Conservation (phyloP, 2,797 vertebrate species). For the Pygocentrus nattereri region DNA sequence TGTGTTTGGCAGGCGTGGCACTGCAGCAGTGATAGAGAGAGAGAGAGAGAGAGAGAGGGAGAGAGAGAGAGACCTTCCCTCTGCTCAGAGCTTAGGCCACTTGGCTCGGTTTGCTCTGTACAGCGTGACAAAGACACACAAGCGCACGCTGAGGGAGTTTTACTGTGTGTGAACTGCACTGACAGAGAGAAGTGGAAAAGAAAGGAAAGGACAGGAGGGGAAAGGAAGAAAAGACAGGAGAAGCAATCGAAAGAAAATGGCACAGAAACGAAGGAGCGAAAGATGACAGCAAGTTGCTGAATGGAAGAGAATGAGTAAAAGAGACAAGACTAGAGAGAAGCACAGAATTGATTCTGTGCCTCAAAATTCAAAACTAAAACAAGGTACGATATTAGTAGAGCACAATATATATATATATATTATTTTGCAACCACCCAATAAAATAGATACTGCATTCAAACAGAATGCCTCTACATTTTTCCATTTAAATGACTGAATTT, state of each 20-base stretch:
- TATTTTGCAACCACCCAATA: too few relatives aligned
- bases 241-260: neutral
- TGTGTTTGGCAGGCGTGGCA: constrained; percentile 61
- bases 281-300: constrained; percentile 15
- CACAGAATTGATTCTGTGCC: neutral
- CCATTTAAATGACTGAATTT: neutral
- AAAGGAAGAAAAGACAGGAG: constrained; percentile 6
- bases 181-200: constrained; percentile 15
- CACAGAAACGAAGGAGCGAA: neutral
- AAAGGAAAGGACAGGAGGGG: constrained; percentile 20
- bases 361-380: too few relatives aligned
- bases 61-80: constrained; percentile 30
- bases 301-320: neutral
- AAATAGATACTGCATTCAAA: too few relatives aligned
- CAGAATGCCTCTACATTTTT: neutral
- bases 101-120: constrained; percentile 25
- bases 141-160: constrained; percentile 3
- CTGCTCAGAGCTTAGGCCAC: constrained; percentile 21
- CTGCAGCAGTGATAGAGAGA: constrained; percentile 52
- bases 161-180: constrained; percentile 26
- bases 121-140: constrained; percentile 25
- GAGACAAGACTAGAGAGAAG: neutral
- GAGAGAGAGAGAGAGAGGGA: constrained; percentile 21
- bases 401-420: too few relatives aligned
- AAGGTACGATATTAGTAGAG: too few relatives aligned